These are phyloP conservation scores for Scaptomyza graminum DNA, from an alignment of 1,140 invertebrate species.

Conservation along the genomic window DNA sequence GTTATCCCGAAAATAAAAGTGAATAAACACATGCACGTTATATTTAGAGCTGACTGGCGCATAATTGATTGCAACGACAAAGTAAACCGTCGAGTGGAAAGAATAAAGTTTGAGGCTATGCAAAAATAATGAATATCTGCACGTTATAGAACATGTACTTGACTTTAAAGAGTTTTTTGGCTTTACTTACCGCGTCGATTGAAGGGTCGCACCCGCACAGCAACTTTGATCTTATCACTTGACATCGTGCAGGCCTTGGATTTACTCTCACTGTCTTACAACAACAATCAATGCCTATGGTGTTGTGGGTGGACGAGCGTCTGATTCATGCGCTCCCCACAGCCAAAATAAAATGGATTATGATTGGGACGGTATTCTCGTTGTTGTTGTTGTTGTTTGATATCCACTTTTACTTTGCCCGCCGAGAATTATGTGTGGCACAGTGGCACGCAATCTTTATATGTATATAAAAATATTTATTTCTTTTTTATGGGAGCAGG, in stretches of 20 bases:
- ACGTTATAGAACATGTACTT: no score
- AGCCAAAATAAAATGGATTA: slow-evolving; percentile 18
- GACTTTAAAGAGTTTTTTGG: slow-evolving; percentile 15
- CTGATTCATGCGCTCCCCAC: slow-evolving; percentile 40
- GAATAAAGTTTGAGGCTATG: slow-evolving; percentile 28
- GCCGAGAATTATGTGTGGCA: slow-evolving; percentile 46
- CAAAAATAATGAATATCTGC: slow-evolving; percentile 1
- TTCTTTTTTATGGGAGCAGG: slow-evolving; percentile 33
- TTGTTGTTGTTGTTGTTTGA: slow-evolving; percentile 32
- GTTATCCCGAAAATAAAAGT: slow-evolving; percentile 62
- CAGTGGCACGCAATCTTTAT: slow-evolving; percentile 42
- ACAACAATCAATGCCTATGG: slow-evolving; percentile 32
- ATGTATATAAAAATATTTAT: slow-evolving; percentile 5
- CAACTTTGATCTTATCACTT: slow-evolving; percentile 95
- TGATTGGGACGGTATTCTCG: slow-evolving; percentile 39
- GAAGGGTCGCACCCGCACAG: slow-evolving; percentile 97
- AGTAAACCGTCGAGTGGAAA: slow-evolving; percentile 1
- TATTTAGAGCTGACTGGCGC: slow-evolving; percentile 37
- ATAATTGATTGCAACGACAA: slow-evolving; percentile 44
- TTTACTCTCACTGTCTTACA: slow-evolving; percentile 25
- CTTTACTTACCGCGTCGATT: slow-evolving; percentile 94
- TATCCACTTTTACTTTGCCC: slow-evolving; percentile 35
- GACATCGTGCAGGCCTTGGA: slow-evolving; percentile 68
- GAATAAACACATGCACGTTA: slow-evolving; percentile 14
- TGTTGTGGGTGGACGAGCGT: slow-evolving; percentile 33